A percentile compares a stretch with the other conserved stretches of the same genome.
These are phyloP conservation scores for Arrhopalites spinosus DNA, from an alignment of 2,888 invertebrate species.

Conservation along the genomic window DNA sequence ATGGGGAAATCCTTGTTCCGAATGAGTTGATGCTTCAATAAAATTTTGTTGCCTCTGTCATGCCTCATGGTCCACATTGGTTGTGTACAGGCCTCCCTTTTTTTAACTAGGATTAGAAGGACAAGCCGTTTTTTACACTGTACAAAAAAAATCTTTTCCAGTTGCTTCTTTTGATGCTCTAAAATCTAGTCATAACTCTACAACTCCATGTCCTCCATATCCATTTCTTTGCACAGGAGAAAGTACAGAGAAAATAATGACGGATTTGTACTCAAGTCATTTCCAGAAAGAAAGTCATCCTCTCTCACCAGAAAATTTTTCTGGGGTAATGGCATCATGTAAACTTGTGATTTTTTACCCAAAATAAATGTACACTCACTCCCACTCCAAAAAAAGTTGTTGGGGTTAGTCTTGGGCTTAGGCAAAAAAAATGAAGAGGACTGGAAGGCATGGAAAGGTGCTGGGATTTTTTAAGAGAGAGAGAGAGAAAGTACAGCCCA, in stretches of 20 bases:
- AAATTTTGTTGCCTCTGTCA: constrained; percentile 33
- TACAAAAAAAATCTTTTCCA: no score
- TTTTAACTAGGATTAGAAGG: no score
- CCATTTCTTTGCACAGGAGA: neutral
- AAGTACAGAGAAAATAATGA: neutral
- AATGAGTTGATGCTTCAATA: constrained; percentile 36
- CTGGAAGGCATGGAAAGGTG: no score
- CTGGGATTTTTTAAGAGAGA: no score
- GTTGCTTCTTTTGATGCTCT: no score
- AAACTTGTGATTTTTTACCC: constrained; percentile 1
- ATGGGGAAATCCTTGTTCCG: constrained; percentile 34
- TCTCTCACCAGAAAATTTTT: no score
- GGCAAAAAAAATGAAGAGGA: no score
- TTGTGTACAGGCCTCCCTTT: no score
- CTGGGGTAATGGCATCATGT: neutral
- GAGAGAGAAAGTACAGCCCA: neutral
- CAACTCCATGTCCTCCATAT: no score
- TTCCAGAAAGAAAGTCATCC: neutral
- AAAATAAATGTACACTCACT: neutral
- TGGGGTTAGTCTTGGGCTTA: neutral
- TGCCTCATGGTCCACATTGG: constrained; percentile 18
- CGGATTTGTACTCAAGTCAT: neutral
- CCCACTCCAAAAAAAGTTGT: neutral
- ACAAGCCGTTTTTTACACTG: no score
- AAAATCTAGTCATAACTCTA: no score